Conservation (phyloP, 2,797 vertebrate species). For the Margarornis squamiger region DNA sequence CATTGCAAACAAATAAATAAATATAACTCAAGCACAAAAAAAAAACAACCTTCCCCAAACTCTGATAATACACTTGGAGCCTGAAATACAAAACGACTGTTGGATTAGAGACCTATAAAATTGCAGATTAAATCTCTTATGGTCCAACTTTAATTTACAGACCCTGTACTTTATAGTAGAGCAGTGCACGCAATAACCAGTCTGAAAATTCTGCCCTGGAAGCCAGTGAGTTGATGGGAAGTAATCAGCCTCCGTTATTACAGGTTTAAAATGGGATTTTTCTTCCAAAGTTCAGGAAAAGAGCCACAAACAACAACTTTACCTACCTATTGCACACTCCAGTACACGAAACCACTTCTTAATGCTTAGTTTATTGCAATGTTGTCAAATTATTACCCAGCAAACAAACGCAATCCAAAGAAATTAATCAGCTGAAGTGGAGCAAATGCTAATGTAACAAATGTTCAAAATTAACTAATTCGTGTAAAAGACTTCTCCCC, state of each 20-base stretch:
- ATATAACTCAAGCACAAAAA: not conserved
- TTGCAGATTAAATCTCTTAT: slow-evolving; percentile 48
- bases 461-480: slow-evolving; percentile 53
- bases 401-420: slow-evolving; percentile 23
- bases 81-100: not conserved
- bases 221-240: slow-evolving; percentile 57
- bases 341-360: not conserved
- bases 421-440: slow-evolving; percentile 15
- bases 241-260: slow-evolving; percentile 32
- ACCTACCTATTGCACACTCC: slow-evolving; percentile 1
- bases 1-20: slow-evolving; percentile 21
- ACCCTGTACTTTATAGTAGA: slow-evolving; percentile 36
- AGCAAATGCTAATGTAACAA: slow-evolving; percentile 13
- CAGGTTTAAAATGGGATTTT: slow-evolving; percentile 38
- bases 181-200: slow-evolving; percentile 19
- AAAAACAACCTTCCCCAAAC: not conserved
- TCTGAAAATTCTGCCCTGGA: slow-evolving; percentile 58
- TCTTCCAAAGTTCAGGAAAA: slow-evolving; percentile 40
- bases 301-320: slow-evolving; percentile 44
- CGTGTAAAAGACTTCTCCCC: not conserved
- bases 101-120: slow-evolving; percentile 48
- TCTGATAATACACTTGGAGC: not conserved
- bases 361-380: slow-evolving; percentile 25
- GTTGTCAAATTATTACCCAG: slow-evolving; percentile 13
- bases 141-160: slow-evolving; percentile 58